phyloP scores from a whole-genome alignment of 2,797 vertebrate species.

The Manis pentadactyla region DNA sequence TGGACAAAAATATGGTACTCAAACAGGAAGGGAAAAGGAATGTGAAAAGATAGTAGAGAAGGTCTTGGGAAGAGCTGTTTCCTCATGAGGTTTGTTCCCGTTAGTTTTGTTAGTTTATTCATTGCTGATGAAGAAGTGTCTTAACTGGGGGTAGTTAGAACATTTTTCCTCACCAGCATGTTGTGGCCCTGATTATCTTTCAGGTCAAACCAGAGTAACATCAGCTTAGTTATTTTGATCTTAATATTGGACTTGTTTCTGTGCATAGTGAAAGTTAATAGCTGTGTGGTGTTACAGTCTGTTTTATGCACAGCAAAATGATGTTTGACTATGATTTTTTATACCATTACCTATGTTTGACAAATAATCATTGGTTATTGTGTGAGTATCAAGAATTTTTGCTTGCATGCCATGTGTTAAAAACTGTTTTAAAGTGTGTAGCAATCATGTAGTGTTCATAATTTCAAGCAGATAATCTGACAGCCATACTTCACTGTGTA shows the following conservation, averaged over 20 bases:
- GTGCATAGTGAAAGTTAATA: background rate
- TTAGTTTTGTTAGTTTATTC: background rate
- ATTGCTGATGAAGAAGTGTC: background rate
- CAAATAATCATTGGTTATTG: background rate
- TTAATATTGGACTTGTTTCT: background rate
- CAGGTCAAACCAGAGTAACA: background rate
- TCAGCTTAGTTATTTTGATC: background rate
- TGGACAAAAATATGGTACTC: accelerated
- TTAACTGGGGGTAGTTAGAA: background rate
- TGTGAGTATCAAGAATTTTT: background rate
- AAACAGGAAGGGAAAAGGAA: background rate
- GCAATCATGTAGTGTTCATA: background rate
- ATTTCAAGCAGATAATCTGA: background rate
- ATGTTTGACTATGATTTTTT: background rate
- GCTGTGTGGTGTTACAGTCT: too few species aligned
- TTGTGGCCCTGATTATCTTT: background rate
- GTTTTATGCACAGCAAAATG: background rate
- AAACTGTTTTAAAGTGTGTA: background rate
- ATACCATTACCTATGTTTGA: background rate
- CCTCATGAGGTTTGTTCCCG: background rate
- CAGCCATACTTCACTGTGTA: accelerated
- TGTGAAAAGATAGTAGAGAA: background rate
- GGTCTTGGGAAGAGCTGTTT: background rate
- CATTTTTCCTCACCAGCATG: background rate
- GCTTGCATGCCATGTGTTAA: background rate